Base-by-base conservation (phyloP, 2,113 vertebrate species). In the Pao palembangensis region DNA sequence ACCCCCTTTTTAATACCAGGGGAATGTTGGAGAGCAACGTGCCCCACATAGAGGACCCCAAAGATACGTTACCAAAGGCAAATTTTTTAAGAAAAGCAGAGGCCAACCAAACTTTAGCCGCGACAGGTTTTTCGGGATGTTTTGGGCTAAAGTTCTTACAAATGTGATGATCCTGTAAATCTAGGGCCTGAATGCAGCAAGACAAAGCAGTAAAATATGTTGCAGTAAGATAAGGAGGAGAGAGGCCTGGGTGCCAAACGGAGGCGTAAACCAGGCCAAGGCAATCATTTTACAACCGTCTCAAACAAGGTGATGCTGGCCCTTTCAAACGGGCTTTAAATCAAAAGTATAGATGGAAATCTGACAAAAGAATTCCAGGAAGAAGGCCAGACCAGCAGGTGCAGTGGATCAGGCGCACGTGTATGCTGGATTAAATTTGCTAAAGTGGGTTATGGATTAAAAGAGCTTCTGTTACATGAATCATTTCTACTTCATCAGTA, bases 1-100 rank as follows among this genome's bases (percentile, higher is more conserved):
- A 85, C 87, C 88, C 83, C 77, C 58, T 90, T 88, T 84, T 58
- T 43, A 65, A 55, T n/a, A 60, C 68, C 60, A 31, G 76, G 60
- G 70, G 64, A 78, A 71, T 73, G 69, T 80, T 54, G 55, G 58
- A 41, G 41, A 21, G 61, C 51, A 60, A 58, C 69, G 38, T 80
- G 78, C n/a, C 82, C 80, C 73, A 84, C 42, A 82, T 80, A 48
- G 8, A 62, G 23, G 1, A 18, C 18, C 21, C 17, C 6, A 11
- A 78, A 67, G 69, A 55, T 28, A 65, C 55, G 67, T 61, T 74
- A 83, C 76, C 71, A 81, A 59, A 51, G 69, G 57, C 12, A 1
- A 0, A 17, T 51, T 84, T 64, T 76, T 47, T 80, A 83, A 55
- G 21, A 56, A 15, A 41, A 51, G 56, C 6, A 55, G 21, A 55